Base-by-base conservation (phyloP, 2,888 invertebrate genomes). In the Ophion ventricosus region DNA sequence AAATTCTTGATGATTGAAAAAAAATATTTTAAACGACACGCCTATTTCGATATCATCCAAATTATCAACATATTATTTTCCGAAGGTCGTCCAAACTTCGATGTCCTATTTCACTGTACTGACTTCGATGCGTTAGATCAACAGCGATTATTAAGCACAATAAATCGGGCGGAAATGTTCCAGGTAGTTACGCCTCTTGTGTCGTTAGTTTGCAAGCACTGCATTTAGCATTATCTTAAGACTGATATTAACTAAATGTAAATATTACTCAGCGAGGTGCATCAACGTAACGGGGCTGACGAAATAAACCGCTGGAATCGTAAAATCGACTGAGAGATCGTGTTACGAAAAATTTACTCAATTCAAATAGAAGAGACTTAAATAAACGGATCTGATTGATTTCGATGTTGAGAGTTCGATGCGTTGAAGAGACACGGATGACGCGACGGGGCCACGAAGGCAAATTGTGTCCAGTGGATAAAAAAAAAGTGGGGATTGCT, bases 61-160 rank as follows among this genome's bases (percentile, higher is more conserved):
- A 17, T 49, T 17, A 11, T 17, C 4, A 17, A 49, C 49, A 17
- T 2, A 49, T 49, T 35, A 7, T 7, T 82, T 56, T n/a, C n/a
- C n/a, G 14, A 35, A 85, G 85, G 74, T 83, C 59, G 43, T 78
- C 40, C 80, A 80, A 78, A 85, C 80, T 25, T 85, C 74, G 25
- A 69, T 85, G 80, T 85, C 85, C 40, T 85, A 80, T 61, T 78
- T 85, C 20, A 70, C 85, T 43, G 74, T 85, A 35, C 61, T 83
- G 29, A 77, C 75, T 25, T 85, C 85, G 43, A 70, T 83, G 77
- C 80, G 66, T 61, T 83, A 49, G 72, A 56, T 8, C n/a, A 25
- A 10, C 75, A 43, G 17, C 29, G 20, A n/a, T n/a, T 35, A 25
- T 73, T 20, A 56, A n/a, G 23, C 49, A 7, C n/a, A 49, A 26